Evolutionary conservation across 2,797 vertebrate genomes (phyloP), one percentile per base, ranked within the genome.

Genomic region (Myoxocephalus aenaeus): DNA sequence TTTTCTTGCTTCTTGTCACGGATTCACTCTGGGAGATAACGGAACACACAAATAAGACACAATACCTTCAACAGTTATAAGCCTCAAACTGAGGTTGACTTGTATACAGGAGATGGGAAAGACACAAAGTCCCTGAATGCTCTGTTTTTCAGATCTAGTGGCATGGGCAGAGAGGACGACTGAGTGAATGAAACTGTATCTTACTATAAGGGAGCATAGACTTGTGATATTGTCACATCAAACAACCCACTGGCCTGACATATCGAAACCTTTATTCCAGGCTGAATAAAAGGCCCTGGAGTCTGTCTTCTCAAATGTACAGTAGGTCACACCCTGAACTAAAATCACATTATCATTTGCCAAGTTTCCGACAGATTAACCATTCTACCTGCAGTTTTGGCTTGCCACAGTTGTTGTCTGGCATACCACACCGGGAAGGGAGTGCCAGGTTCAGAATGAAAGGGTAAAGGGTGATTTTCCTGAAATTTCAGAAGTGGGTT

Each of bases 401-500:
- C 78, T 51, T 51, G 70, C 63, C 5, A 0, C 67, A 51, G 69
- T 58, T 81, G 70, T 68, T 76, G 73, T 82, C 83, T 90, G 86
- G 84, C 88, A 75, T 32, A 73, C 36, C 80, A 75, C 71, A 70
- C 42, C 68, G 38, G 67, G 65, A 88, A 83, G 84, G 87, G 88
- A 83, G 87, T 89, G 86, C 84, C 88, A 78, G 73, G 65, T 34
- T 76, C 69, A 70, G 83, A 90, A 88, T 90, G 70, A 91, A 91
- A 85, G 75, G 75, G 80, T 83, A 86, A 88, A 82, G 77, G 87
- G 88, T 86, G 86, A 90, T 91, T 94, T 92, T 86, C 87, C 69
- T 86, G 84, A 90, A 87, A 84, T 91, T 87, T 89, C 87, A 91
- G 86, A 87, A 86, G 87, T 87, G 87, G 88, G 77, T 90, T 90